These are phyloP conservation scores for Hystrix brachyura DNA, from an alignment of 2,113 vertebrate species.

Conservation along the genomic window DNA sequence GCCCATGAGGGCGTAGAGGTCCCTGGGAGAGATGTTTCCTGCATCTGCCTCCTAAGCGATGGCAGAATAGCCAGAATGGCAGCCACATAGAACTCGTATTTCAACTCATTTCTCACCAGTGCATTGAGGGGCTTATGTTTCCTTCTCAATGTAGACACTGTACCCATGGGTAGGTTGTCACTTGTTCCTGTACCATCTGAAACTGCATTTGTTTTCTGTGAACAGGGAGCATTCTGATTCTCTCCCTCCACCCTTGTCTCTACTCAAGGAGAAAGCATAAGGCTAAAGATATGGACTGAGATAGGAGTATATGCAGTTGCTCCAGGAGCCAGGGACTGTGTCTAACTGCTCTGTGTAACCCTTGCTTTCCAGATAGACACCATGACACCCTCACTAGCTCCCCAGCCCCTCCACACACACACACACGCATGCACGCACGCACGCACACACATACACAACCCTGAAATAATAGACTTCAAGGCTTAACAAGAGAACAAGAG, in stretches of 20 bases:
- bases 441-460: background rate
- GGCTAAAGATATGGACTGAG: background rate
- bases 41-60: background rate
- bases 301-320: background rate
- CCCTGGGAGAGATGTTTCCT: background rate
- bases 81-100: background rate
- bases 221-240: background rate
- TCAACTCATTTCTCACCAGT: background rate
- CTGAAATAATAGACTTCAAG: background rate
- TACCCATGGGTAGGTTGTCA: background rate
- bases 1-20: background rate
- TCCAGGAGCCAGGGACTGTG: background rate
- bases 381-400: background rate
- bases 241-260: background rate
- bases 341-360: background rate
- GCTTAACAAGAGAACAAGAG: constrained; percentile 42
- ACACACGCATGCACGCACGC: too few relatives aligned
- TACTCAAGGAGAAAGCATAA: background rate
- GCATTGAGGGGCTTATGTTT: background rate
- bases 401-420: background rate
- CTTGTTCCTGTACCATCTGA: background rate
- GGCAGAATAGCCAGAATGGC: background rate
- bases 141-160: background rate
- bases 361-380: background rate
- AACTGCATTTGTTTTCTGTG: background rate